Conservation (phyloP, 2,797 vertebrate species). For the Triplophysa yarkandensis region DNA sequence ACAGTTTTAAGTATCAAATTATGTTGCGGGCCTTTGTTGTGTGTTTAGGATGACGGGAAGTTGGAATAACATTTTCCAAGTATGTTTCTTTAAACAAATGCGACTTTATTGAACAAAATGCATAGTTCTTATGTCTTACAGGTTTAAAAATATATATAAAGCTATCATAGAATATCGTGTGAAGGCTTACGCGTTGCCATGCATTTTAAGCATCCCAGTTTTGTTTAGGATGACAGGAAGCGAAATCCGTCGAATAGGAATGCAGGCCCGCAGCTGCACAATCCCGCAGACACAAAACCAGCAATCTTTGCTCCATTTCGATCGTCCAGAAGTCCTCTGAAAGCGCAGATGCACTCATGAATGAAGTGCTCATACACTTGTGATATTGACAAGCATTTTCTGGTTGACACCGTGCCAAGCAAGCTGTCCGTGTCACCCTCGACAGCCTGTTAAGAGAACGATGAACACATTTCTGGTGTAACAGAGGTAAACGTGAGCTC, state of each 20-base stretch:
- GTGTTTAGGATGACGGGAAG: neutral
- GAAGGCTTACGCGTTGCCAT: too few species aligned
- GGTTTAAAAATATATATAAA: too few species aligned
- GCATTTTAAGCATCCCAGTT: too few species aligned
- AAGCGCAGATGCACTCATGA: conserved; percentile 36
- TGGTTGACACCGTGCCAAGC: conserved; percentile 38
- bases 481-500: neutral
- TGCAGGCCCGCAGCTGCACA: conserved; percentile 24
- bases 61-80: too few species aligned
- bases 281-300: conserved; percentile 16
- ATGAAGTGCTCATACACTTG: conserved; percentile 35
- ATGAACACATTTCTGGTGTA: conserved; percentile 30
- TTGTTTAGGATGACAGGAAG: neutral
- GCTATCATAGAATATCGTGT: too few species aligned
- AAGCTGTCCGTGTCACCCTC: conserved; percentile 41
- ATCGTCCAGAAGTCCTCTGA: neutral
- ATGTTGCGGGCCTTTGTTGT: too few species aligned
- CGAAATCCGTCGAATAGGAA: neutral
- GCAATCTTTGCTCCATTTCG: conserved; percentile 21
- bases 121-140: too few species aligned
- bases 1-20: too few species aligned
- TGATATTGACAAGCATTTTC: conserved; percentile 45
- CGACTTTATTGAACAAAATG: too few species aligned
- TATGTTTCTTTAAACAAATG: too few species aligned
- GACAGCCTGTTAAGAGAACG: conserved; percentile 35